Conservation (phyloP, 2,797 vertebrate species). For the Meda fulgida region DNA sequence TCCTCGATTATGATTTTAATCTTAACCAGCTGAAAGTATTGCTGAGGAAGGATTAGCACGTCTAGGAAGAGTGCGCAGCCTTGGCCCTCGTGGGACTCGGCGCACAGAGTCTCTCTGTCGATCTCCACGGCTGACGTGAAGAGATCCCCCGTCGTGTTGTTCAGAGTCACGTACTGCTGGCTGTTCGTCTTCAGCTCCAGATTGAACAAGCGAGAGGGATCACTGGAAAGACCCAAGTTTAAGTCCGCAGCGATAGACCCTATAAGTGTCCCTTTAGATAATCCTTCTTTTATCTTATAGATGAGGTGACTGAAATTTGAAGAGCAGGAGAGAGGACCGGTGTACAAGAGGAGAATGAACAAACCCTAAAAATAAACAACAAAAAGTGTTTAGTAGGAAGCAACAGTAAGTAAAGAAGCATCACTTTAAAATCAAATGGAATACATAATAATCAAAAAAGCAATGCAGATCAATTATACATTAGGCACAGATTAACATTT, state of each 20-base stretch:
- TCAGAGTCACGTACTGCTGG: constrained; percentile 88
- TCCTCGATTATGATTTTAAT: constrained; percentile 93
- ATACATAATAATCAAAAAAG: background rate
- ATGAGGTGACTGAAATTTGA: constrained; percentile 92
- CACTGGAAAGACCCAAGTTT: constrained; percentile 77
- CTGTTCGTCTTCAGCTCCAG: constrained; percentile 85
- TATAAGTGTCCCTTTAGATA: constrained; percentile 89
- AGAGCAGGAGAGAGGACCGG: constrained; percentile 88
- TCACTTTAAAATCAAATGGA: background rate
- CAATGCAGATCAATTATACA: background rate
- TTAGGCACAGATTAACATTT: background rate
- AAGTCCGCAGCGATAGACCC: constrained; percentile 90
- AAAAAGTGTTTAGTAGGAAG: constrained; percentile 45
- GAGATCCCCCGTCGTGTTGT: constrained; percentile 89
- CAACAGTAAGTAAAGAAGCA: background rate
- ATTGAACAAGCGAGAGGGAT: constrained; percentile 88
- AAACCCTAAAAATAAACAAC: constrained; percentile 72
- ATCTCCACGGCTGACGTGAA: constrained; percentile 88
- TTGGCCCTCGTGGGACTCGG: constrained; percentile 73
- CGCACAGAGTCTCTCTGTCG: constrained; percentile 90
- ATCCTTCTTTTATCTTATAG: constrained; percentile 96
- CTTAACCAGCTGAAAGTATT: constrained; percentile 95
- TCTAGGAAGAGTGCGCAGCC: constrained; percentile 90
- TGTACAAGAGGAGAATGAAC: constrained; percentile 85
- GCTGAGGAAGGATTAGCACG: constrained; percentile 93